phyloP scores from a whole-genome alignment of 2,888 invertebrate species.

The Athalia rosae region DNA sequence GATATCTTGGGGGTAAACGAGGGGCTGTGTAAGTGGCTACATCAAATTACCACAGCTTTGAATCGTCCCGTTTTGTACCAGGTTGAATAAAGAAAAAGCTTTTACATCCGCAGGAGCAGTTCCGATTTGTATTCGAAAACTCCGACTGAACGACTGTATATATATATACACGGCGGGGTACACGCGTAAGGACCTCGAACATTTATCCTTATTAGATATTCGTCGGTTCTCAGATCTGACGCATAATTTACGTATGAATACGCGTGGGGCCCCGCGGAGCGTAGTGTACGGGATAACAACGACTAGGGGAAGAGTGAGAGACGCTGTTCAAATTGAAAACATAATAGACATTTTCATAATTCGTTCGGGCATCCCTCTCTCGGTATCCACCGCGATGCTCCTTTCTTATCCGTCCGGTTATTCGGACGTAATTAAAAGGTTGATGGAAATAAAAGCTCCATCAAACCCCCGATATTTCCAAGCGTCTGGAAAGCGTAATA shows the following conservation, averaged over 20 bases:
- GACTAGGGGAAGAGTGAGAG: no score
- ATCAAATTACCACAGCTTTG: slow-evolving; percentile 21
- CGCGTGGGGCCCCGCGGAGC: no score
- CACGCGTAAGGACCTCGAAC: no score
- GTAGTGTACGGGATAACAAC: no score
- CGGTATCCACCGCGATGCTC: background rate
- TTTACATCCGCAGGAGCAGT: background rate
- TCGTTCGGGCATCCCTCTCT: no score
- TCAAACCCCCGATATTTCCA: slow-evolving; percentile 33
- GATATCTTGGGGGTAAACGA: slow-evolving; percentile 13
- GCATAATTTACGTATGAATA: no score
- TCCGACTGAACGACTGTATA: no score
- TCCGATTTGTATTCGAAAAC: background rate
- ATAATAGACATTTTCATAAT: no score
- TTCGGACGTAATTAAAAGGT: slow-evolving; percentile 33
- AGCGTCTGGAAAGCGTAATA: slow-evolving; percentile 3
- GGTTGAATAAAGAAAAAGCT: slow-evolving; percentile 14
- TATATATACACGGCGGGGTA: no score
- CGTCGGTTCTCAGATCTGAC: no score
- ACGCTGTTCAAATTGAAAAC: no score
- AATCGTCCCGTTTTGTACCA: slow-evolving; percentile 2
- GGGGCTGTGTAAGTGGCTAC: slow-evolving; percentile 21
- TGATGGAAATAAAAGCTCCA: slow-evolving; percentile 40
- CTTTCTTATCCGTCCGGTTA: slow-evolving; percentile 3
- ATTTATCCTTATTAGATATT: no score